phyloP scores from a whole-genome alignment of 2,113 vertebrate species.

The Oreochromis spilurus region DNA sequence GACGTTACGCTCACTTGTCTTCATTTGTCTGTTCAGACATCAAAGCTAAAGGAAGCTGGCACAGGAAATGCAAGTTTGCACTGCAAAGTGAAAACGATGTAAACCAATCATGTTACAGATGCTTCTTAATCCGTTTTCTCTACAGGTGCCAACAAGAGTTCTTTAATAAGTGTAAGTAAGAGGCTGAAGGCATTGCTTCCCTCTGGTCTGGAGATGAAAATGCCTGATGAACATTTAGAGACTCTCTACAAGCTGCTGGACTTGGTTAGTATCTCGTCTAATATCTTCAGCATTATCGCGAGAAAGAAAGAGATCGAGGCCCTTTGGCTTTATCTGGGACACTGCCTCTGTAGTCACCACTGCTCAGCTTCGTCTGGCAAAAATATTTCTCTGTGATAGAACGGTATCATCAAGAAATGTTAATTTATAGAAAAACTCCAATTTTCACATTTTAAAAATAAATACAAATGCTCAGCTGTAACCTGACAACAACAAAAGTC shows the following conservation, averaged over 20 bases:
- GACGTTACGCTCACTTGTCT: background rate
- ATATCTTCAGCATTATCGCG: background rate
- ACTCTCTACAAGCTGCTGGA: conserved; percentile 79
- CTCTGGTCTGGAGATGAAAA: conserved; percentile 62
- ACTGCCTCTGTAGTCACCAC: accelerated
- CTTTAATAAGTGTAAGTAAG: conserved; percentile 63
- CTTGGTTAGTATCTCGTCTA: conserved; percentile 72
- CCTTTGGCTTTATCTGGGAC: background rate
- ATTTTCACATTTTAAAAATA: background rate
- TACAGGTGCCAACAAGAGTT: conserved; percentile 29
- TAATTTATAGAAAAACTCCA: background rate
- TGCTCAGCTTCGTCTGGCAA: background rate
- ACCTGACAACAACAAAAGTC: background rate
- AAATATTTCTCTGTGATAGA: background rate
- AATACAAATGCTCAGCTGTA: background rate
- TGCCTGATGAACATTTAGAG: conserved; percentile 69
- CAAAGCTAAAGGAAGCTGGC: background rate
- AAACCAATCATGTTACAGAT: background rate
- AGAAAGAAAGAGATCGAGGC: background rate
- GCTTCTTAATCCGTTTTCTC: background rate
- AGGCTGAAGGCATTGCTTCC: conserved; percentile 72
- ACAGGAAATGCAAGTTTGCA: background rate
- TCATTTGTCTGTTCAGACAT: background rate
- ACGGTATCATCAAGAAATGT: background rate
- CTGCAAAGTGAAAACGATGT: background rate